These are phyloP conservation scores for Scatophagus argus DNA, from an alignment of 2,113 vertebrate genomes.

Conservation along the genomic window DNA sequence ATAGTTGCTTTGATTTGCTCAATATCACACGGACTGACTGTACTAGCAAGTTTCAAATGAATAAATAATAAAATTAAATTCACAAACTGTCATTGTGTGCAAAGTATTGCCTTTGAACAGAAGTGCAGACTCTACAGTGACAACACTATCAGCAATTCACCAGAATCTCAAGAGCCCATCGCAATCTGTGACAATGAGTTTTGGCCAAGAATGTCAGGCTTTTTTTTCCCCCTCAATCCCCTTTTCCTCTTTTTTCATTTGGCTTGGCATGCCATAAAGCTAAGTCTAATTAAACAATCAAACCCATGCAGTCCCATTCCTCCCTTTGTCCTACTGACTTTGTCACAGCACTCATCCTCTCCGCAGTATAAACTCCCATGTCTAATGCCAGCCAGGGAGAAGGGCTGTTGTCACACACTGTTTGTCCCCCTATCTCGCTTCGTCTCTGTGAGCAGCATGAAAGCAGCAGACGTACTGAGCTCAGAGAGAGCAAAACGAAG, in stretches of 20 bases:
- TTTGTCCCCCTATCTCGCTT: conserved; percentile 68
- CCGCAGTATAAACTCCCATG: conserved; percentile 70
- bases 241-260: conserved; percentile 58
- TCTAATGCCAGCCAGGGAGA: conserved; percentile 72
- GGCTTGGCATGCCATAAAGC: conserved; percentile 71
- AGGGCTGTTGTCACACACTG: conserved; percentile 70
- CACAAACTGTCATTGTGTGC: conserved; percentile 29
- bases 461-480: conserved; percentile 66
- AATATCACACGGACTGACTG: background rate
- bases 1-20: conserved; percentile 11
- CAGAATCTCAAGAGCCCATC: conserved; percentile 78
- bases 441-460: conserved; percentile 72
- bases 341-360: conserved; percentile 79
- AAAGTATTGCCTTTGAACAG: conserved; percentile 61
- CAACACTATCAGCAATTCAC: conserved; percentile 76
- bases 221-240: conserved; percentile 31
- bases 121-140: conserved; percentile 64
- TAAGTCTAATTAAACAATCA: conserved; percentile 86
- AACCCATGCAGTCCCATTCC: conserved; percentile 71
- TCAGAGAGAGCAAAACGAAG: conserved; percentile 68
- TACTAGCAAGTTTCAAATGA: conserved; percentile 24
- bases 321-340: conserved; percentile 79
- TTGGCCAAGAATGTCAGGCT: conserved; percentile 65
- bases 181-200: conserved; percentile 76
- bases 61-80: conserved; percentile 8